phyloP scores from a whole-genome alignment of 2,113 vertebrate genomes.

The Indicator maculatus region DNA sequence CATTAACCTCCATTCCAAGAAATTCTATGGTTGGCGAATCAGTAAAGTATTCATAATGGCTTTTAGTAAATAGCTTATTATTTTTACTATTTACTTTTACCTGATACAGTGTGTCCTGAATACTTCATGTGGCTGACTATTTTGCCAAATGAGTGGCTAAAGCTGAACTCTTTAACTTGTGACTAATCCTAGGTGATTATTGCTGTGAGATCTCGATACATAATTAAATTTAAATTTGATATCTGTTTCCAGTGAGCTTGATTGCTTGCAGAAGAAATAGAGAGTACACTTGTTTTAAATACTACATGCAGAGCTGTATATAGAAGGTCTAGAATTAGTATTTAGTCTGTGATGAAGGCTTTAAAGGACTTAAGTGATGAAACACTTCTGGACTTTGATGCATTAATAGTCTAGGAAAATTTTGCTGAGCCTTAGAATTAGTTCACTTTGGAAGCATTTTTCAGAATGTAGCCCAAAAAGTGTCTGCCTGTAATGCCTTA shows the following conservation, averaged over 20 bases:
- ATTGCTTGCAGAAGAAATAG: neutral
- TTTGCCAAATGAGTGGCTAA: neutral
- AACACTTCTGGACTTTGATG: neutral
- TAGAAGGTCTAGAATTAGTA: neutral
- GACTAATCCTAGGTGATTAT: neutral
- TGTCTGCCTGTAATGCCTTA: neutral
- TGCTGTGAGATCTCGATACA: neutral
- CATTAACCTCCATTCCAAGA: neutral
- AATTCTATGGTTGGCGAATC: neutral
- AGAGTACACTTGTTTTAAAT: neutral
- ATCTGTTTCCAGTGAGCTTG: neutral
- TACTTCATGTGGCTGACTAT: neutral
- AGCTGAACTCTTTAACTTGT: neutral
- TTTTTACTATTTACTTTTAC: conserved; percentile 2
- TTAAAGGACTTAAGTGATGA: neutral
- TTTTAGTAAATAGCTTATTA: neutral
- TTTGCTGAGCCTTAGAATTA: neutral
- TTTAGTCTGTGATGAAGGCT: neutral
- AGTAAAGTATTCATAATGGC: neutral
- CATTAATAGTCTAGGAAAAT: neutral
- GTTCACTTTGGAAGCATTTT: neutral
- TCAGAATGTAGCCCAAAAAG: neutral
- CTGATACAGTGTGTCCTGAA: neutral
- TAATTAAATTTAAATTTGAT: neutral
- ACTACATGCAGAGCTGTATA: neutral